phyloP scores from a whole-genome alignment of 2,888 invertebrate genomes.

The Sminthurinus aureus region DNA sequence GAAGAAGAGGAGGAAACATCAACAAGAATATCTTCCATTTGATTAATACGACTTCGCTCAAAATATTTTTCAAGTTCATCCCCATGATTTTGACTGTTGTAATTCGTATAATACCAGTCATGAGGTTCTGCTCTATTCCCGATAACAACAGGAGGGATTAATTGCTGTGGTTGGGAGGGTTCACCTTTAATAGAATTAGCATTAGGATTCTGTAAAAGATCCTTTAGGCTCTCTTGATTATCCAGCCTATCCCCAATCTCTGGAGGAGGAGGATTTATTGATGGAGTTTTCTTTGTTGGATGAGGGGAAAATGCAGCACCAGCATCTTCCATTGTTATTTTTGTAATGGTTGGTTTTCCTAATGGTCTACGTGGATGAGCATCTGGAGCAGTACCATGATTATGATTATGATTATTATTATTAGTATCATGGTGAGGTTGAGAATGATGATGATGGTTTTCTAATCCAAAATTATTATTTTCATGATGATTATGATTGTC shows the following conservation, averaged over 20 bases:
- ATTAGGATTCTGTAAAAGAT: not conserved
- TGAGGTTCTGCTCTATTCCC: slow-evolving; percentile 50
- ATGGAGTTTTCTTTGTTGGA: slow-evolving; percentile 6
- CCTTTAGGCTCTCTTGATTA: not conserved
- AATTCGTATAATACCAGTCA: slow-evolving; percentile 85
- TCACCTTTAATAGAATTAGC: not conserved
- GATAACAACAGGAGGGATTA: slow-evolving; percentile 57
- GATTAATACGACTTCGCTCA: slow-evolving; percentile 51
- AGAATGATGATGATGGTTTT: too few relatives aligned
- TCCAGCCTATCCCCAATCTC: too few relatives aligned
- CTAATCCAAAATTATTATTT: too few relatives aligned
- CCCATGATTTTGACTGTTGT: slow-evolving; percentile 68
- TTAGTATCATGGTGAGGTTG: too few relatives aligned
- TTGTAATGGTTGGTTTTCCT: slow-evolving; percentile 57
- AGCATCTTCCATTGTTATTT: slow-evolving; percentile 53
- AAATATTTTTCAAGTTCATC: slow-evolving; percentile 57
- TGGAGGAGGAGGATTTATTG: not conserved
- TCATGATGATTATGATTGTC: too few relatives aligned
- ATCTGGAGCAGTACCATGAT: slow-evolving; percentile 15
- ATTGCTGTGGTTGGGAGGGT: slow-evolving; percentile 39
- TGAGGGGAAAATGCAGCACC: not conserved
- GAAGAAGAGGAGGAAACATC: slow-evolving; percentile 18
- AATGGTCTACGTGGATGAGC: slow-evolving; percentile 42
- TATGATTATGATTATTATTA: slow-evolving; percentile 19
- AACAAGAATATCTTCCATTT: slow-evolving; percentile 31